Evolutionary conservation across 2,888 invertebrate genomes (phyloP).

Genomic region (Drosophila greeni): DNA sequence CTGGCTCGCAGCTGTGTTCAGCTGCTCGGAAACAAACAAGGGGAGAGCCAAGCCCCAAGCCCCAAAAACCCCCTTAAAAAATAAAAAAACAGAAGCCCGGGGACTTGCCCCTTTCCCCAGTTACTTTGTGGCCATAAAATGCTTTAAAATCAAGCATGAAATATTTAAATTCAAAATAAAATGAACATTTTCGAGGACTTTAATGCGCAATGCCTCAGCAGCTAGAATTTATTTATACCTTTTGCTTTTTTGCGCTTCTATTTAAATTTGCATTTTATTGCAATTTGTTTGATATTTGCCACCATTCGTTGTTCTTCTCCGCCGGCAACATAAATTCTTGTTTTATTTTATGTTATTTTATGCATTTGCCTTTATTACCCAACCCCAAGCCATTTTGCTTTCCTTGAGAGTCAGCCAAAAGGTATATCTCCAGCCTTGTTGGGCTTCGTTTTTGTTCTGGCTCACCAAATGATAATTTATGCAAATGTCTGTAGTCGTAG

Average conservation of each 20-base stretch:
- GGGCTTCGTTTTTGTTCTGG: conserved; percentile 44
- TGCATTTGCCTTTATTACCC: conserved; percentile 70
- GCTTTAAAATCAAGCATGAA: conserved; percentile 66
- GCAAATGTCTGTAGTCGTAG: conserved; percentile 72
- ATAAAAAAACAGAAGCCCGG: conserved; percentile 37
- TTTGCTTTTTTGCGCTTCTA: conserved; percentile 22
- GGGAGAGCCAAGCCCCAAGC: conserved; percentile 1
- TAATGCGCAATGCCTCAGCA: conserved; percentile 44
- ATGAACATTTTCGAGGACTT: conserved; percentile 40
- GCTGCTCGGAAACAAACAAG: conserved; percentile 68
- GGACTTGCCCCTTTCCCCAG: conserved; percentile 30
- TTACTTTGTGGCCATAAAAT: conserved; percentile 36
- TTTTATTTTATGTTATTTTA: conserved; percentile 72
- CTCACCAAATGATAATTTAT: conserved; percentile 77
- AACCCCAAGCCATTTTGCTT: conserved; percentile 18
- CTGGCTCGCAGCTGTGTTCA: conserved; percentile 65
- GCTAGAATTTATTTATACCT: conserved; percentile 27
- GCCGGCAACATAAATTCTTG: conserved; percentile 65
- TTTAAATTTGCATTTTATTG: conserved; percentile 73
- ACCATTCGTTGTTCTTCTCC: conserved; percentile 14
- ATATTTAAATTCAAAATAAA: conserved; percentile 58
- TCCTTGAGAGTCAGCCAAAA: conserved; percentile 19
- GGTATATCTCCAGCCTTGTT: conserved; percentile 16
- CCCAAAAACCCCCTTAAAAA: not conserved
- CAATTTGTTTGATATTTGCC: conserved; percentile 69